Evolutionary conservation across 1,140 invertebrate genomes (phyloP).

Genomic region (Anastatus disparis): DNA sequence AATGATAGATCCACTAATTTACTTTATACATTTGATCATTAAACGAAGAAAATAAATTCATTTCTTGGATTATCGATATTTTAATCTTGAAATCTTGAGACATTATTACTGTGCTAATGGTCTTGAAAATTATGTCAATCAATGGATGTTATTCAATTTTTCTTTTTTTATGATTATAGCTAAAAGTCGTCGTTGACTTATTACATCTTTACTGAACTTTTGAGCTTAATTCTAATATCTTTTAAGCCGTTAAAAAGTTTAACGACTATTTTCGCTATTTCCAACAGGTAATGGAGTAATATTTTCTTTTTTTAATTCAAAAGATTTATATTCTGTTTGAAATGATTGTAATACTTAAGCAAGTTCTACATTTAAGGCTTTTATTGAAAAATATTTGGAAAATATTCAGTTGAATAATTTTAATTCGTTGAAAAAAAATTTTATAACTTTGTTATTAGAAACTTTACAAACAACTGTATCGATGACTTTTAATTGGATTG

Average conservation of each 20-base stretch:
- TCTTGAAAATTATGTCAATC: background rate
- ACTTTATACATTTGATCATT: too few species aligned
- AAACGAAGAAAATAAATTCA: too few species aligned
- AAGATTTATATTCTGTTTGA: background rate
- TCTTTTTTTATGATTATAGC: background rate
- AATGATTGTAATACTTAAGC: background rate
- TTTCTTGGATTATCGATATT: too few species aligned
- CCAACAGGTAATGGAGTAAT: background rate
- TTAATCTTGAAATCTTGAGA: background rate
- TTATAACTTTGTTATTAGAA: too few species aligned
- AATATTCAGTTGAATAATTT: too few species aligned
- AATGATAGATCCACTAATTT: too few species aligned
- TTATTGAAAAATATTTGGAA: too few species aligned
- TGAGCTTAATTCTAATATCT: background rate
- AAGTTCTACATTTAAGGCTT: too few species aligned
- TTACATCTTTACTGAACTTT: background rate
- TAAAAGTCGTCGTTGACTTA: background rate
- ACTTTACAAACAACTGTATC: too few species aligned
- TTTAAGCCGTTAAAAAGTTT: conserved; percentile 1
- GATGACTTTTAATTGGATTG: too few species aligned
- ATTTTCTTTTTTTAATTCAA: background rate
- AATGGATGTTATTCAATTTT: background rate
- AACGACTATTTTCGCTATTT: background rate
- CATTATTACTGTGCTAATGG: background rate
- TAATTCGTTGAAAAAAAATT: too few species aligned